Evolutionary conservation across 2,888 invertebrate genomes (phyloP), one percentile per base, ranked within the genome.

Genomic region (Eurytoma adleriae): DNA sequence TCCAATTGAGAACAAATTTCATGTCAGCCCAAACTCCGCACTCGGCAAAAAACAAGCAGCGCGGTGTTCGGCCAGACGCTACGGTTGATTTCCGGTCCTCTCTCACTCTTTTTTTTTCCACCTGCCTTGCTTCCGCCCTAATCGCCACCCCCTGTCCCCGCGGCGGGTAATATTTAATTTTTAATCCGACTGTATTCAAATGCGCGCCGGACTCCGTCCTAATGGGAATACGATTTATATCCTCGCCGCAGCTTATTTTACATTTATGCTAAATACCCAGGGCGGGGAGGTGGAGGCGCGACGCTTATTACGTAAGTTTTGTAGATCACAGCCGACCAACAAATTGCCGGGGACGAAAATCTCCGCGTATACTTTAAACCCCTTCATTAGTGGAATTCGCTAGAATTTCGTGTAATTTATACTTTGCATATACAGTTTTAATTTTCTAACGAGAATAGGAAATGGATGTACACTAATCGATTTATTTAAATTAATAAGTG

Each of bases 221-320:
- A 90, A 90, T 90, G 90, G 88, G 88, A 89, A 90, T 90, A 90
- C 89, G 86, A 90, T 90, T 90, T 90, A 89, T 90, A 87, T 85
- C 85, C 85, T 86, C 81, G 81, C 79, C 83, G 78, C 82, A 64
- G 84, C 84, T 85, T 85, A 86, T 85, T 86, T 86, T 84, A 84
- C 84, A 85, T 86, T 86, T 85, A 86, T 85, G 85, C 84, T 85
- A 85, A 86, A 85, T 83, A 87, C 86, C 83, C 12, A 4, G 1
- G 27, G 56, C 13, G 14, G 4, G 16, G n/a, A n/a, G n/a, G n/a
- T n/a, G 12, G 24, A 61, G n/a, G 59, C 27, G 30, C 13, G 48
- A 14, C 59, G 67, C 67, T 78, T 74, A 70, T 74, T 69, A 50
- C 66, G 24, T 50, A 79, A 79, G 61, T 67, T 73, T 78, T 72